Percentiles rank a stretch among this genome's conserved stretches.
phyloP scores from a whole-genome alignment of 2,888 invertebrate genomes.

The Hypselothyrea guttata region DNA sequence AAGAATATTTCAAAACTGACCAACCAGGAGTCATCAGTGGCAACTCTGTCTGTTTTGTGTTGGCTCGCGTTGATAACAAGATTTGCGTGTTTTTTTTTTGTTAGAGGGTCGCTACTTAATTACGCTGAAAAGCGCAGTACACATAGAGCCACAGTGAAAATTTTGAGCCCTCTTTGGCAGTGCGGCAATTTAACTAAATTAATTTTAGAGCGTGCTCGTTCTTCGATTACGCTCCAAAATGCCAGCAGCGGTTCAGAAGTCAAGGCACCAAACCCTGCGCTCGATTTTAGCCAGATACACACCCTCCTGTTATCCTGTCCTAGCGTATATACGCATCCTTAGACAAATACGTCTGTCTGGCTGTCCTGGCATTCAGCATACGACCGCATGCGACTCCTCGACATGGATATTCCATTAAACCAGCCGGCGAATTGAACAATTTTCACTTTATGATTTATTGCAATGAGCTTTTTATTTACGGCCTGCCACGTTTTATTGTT shows the following conservation, averaged over 20 bases:
- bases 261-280: no score
- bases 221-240: slow-evolving; percentile 54
- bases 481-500: slow-evolving; percentile 25
- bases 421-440: slow-evolving; percentile 67
- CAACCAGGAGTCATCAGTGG: slow-evolving; percentile 23
- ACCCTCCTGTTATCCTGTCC: no score
- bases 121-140: slow-evolving; percentile 72
- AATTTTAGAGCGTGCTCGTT: slow-evolving; percentile 70
- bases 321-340: slow-evolving; percentile 65
- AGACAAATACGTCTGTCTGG: slow-evolving; percentile 56
- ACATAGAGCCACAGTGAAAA: slow-evolving; percentile 6
- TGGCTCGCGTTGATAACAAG: slow-evolving; percentile 71
- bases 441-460: slow-evolving; percentile 72
- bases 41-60: slow-evolving; percentile 62
- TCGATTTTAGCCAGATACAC: slow-evolving; percentile 63
- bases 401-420: slow-evolving; percentile 72
- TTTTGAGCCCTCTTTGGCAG: slow-evolving; percentile 15
- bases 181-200: slow-evolving; percentile 70
- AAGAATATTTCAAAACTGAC: slow-evolving; percentile 16
- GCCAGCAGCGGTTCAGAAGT: slow-evolving; percentile 54
- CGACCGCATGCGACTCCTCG: slow-evolving; percentile 19
- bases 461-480: slow-evolving; percentile 77
- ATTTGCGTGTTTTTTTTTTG: slow-evolving; percentile 66
- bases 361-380: slow-evolving; percentile 14
- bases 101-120: slow-evolving; percentile 65